Base-by-base conservation (phyloP, 2,113 vertebrate genomes). In the Alethe diademata region DNA sequence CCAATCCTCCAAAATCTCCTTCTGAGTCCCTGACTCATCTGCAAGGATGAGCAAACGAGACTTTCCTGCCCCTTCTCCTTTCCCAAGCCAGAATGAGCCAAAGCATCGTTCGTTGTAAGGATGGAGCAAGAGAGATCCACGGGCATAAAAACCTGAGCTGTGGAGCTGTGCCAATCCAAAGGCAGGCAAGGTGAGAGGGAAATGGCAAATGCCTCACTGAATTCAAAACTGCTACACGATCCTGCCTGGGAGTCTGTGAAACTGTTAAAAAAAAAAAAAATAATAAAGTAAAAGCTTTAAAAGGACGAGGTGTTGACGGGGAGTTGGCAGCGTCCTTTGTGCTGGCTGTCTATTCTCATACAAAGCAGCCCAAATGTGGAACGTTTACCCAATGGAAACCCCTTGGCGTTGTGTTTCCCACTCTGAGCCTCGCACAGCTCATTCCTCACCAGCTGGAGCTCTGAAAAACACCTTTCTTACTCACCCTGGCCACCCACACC, bases 171-270 rank as follows among this genome's bases (percentile, higher is more conserved):
- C 85, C 90, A 95, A 47, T 3, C 5, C 60, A 83, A 80, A 93
- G 72, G 78, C 28, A 1, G 78, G 28, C 35, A 66, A 95, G 93
- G 85, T 88, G 86, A 90, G 90, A 80, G 26, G 23, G 75, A 96
- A 95, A 96, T 83, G 76, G 60, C 90, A 96, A 83, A 86, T 57
- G 74, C 38, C 43, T 94, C 90, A 79, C 4, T 80, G 88, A 60
- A 91, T 94, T 83, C 28, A 70, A 79, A 89, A 26, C 94, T 93
- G 93, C 85, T 90, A 75, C 90, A 92, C 58, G 75, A 92, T 94
- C 51, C 60, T 79, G 73, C 58, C 67, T 86, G 78, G 17, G 33
- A 96, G 48, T 19, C 67, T 48, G 81, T 17, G 51, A 95, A 92
- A 62, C 51, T 91, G 94, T 56, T 72, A 73, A 58, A 88, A 75